These are phyloP conservation scores for Oryctes rhinoceros DNA, from an alignment of 1,140 invertebrate genomes.

Conservation along the genomic window DNA sequence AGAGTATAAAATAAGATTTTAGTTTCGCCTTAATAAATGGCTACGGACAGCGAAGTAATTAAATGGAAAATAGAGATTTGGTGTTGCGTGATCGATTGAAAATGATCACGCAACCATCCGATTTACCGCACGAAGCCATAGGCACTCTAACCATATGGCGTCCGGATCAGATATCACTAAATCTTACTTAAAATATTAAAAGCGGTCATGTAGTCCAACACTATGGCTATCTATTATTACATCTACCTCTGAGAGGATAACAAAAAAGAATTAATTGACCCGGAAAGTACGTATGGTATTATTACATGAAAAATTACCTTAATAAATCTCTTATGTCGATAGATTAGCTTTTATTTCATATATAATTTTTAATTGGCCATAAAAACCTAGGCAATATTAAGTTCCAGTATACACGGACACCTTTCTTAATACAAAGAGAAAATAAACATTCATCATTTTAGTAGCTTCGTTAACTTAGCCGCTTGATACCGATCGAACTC, in stretches of 20 bases:
- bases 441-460: conserved; percentile 15
- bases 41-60: conserved; percentile 32
- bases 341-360: conserved; percentile 15
- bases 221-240: conserved; percentile 28
- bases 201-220: conserved; percentile 24
- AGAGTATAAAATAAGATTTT: conserved; percentile 24
- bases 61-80: conserved; percentile 32
- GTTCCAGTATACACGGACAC: background rate
- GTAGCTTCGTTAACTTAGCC: background rate
- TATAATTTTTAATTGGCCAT: conserved; percentile 22
- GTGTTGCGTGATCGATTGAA: conserved; percentile 35
- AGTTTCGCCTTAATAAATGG: conserved; percentile 33
- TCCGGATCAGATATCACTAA: conserved; percentile 26
- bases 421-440: conserved; percentile 7
- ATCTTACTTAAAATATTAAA: conserved; percentile 37
- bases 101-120: conserved; percentile 26
- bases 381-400: conserved; percentile 19
- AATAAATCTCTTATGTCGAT: conserved; percentile 24
- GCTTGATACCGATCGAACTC: too few relatives aligned
- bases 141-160: conserved; percentile 22
- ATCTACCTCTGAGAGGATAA: conserved; percentile 9
- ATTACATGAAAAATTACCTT: conserved; percentile 35
- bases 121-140: background rate
- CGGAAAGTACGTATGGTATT: background rate
- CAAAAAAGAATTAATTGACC: conserved; percentile 17